A percentile compares a stretch with the other conserved stretches of the same genome.
phyloP scores from a whole-genome alignment of 2,888 invertebrate species.

The Cephus rjabovi region DNA sequence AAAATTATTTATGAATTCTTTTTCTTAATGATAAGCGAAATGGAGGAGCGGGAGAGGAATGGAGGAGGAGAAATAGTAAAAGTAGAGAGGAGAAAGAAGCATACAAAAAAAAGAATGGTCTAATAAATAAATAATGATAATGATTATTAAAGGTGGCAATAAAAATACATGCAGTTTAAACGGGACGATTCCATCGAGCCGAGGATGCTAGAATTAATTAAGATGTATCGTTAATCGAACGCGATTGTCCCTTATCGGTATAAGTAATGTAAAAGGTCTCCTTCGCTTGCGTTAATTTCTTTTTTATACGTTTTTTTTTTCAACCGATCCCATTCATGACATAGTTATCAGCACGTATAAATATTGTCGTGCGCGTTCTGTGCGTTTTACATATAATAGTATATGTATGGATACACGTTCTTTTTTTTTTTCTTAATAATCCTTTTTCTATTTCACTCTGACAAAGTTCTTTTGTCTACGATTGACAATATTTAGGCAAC shows the following conservation, averaged over 20 bases:
- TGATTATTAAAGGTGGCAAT: slow-evolving; percentile 19
- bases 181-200: neutral
- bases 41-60: neutral
- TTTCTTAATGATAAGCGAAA: slow-evolving; percentile 10
- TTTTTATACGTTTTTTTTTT: neutral
- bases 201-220: neutral
- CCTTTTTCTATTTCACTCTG: neutral
- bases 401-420: neutral
- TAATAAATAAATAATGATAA: neutral
- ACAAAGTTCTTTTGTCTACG: neutral
- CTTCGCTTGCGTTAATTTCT: neutral
- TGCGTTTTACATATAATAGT: neutral
- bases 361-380: neutral
- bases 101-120: neutral
- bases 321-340: neutral
- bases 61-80: neutral
- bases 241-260: neutral
- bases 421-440: neutral
- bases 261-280: neutral
- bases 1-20: slow-evolving; percentile 32
- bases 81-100: neutral
- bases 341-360: neutral
- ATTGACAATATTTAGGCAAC: slow-evolving; percentile 51
- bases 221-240: neutral
- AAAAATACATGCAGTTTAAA: slow-evolving; percentile 5